Evolutionary conservation across 2,888 invertebrate species (phyloP).

Genomic region (Noctua janthe): DNA sequence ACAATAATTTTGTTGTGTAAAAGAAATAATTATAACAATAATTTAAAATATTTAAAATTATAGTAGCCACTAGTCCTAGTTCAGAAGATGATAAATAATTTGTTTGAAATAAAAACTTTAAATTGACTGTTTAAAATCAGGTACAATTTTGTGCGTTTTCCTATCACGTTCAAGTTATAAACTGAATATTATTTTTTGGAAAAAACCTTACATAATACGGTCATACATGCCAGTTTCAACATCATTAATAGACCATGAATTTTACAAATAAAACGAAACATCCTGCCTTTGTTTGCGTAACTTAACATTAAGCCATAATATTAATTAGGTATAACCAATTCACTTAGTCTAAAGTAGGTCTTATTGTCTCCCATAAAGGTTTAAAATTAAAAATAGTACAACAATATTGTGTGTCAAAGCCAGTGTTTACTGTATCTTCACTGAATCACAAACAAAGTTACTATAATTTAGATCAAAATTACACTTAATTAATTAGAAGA

Average conservation of each 20-base stretch:
- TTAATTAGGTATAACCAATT: conserved; percentile 19
- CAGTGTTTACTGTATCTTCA: background rate
- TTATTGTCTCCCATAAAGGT: background rate
- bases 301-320: conserved; percentile 25
- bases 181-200: background rate
- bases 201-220: background rate
- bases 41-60: conserved; percentile 18
- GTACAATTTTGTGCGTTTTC: conserved; percentile 34
- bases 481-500: conserved; percentile 14
- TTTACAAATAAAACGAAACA: conserved; percentile 25
- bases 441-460: background rate
- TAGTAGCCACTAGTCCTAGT: conserved; percentile 49
- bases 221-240: conserved; percentile 47
- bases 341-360: conserved; percentile 37
- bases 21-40: conserved; percentile 45
- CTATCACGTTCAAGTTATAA: background rate
- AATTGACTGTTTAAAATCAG: conserved; percentile 21
- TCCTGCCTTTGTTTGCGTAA: conserved; percentile 17
- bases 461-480: conserved; percentile 17
- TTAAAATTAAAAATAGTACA: conserved; percentile 1
- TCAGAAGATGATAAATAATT: conserved; percentile 40
- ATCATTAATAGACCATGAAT: conserved; percentile 35
- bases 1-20: background rate
- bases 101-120: background rate
- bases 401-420: background rate